Evolutionary conservation across 2,888 invertebrate species (phyloP).

Genomic region (Chorisops tibialis): DNA sequence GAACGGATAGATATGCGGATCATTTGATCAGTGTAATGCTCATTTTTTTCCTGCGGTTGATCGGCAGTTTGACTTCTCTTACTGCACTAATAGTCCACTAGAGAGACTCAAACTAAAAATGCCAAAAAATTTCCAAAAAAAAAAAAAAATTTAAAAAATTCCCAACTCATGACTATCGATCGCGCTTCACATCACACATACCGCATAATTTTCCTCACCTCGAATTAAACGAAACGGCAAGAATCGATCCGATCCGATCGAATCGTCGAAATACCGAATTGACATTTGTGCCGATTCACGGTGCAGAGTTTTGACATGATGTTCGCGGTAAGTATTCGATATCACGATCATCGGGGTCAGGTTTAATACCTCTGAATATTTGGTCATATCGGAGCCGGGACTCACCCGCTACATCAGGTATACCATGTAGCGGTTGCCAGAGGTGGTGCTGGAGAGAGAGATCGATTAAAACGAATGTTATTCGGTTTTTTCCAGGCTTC

Average conservation of each 20-base stretch:
- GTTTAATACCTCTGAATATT: too few relatives aligned
- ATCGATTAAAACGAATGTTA: slow-evolving; percentile 17
- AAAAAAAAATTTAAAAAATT: too few relatives aligned
- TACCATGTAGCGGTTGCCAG: too few relatives aligned
- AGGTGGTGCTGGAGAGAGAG: too few relatives aligned
- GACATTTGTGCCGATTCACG: slow-evolving; percentile 28
- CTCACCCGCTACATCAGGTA: too few relatives aligned
- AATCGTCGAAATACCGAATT: slow-evolving; percentile 7
- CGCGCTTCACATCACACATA: too few relatives aligned
- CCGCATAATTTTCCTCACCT: too few relatives aligned
- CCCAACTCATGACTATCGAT: too few relatives aligned
- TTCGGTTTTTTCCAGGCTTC: slow-evolving; percentile 21
- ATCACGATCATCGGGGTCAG: neutral
- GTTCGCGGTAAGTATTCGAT: slow-evolving; percentile 20
- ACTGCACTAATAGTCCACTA: too few relatives aligned
- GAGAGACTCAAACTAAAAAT: slow-evolving; percentile 15
- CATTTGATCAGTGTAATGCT: neutral
- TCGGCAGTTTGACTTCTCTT: neutral
- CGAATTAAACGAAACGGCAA: too few relatives aligned
- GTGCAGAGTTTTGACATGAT: slow-evolving; percentile 27
- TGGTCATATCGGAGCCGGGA: too few relatives aligned
- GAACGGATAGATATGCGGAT: too few relatives aligned
- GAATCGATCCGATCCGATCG: neutral
- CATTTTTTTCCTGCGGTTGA: neutral
- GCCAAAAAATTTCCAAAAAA: slow-evolving; percentile 3